A percentile compares a stretch with the other conserved stretches of the same genome.
phyloP scores from a whole-genome alignment of 2,113 vertebrate genomes.

The Sarotherodon lohbergeri region DNA sequence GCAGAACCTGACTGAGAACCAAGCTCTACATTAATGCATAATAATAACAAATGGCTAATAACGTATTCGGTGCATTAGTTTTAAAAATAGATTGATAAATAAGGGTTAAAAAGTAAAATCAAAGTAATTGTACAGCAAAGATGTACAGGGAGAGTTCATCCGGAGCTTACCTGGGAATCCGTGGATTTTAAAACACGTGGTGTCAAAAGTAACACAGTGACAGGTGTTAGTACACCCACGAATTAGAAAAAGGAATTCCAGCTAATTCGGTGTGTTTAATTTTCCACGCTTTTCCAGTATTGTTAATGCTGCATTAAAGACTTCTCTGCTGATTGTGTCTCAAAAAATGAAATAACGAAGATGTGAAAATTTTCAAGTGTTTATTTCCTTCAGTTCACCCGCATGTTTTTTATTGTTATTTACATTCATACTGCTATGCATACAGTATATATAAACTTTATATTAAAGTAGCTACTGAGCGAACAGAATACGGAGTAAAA shows the following conservation, averaged over 20 bases:
- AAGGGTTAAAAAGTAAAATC: background rate
- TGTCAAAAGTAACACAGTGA: background rate
- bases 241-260: background rate
- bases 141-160: rapidly evolving
- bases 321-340: background rate
- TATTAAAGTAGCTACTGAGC: background rate
- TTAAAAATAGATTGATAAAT: background rate
- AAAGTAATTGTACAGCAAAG: background rate
- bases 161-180: background rate
- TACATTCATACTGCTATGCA: background rate
- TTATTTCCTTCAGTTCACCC: background rate
- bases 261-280: rapidly evolving
- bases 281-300: background rate
- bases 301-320: too few relatives aligned
- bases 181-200: background rate
- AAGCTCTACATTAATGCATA: background rate
- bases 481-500: background rate
- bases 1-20: too few relatives aligned
- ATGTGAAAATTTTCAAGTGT: background rate
- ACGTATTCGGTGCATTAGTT: background rate
- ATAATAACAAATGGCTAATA: background rate
- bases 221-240: background rate
- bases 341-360: background rate
- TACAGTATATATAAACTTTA: background rate
- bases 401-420: background rate